Percentiles rank a stretch among this genome's conserved stretches.
These are phyloP conservation scores for Misgurnus mizolepis DNA, from an alignment of 2,113 vertebrate genomes.

Conservation along the genomic window DNA sequence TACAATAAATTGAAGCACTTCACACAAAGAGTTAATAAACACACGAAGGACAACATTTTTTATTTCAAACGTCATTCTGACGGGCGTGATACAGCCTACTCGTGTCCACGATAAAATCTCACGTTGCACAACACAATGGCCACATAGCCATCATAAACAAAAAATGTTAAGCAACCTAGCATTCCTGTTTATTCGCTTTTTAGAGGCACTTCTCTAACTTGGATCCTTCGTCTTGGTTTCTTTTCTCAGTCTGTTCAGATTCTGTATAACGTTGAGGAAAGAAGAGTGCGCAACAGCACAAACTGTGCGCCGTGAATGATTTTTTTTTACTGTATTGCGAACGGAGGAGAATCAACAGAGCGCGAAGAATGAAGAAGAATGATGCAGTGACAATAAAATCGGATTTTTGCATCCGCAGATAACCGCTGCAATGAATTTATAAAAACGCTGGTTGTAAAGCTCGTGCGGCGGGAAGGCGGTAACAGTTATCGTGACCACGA, in stretches of 20 bases:
- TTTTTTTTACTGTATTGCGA: conserved; percentile 38
- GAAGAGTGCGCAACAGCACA: conserved; percentile 52
- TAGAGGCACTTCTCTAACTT: background rate
- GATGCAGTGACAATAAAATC: background rate
- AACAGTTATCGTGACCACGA: conserved; percentile 26
- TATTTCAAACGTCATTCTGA: conserved; percentile 50
- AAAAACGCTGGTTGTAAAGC: conserved; percentile 50
- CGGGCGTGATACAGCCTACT: conserved; percentile 39
- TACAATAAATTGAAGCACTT: background rate
- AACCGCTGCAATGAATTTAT: conserved; percentile 43
- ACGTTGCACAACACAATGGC: conserved; percentile 17
- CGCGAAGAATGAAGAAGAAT: conserved; percentile 1
- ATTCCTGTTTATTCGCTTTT: conserved; percentile 7
- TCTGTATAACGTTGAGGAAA: conserved; percentile 38
- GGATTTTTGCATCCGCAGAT: conserved; percentile 23
- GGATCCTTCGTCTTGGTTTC: conserved; percentile 2
- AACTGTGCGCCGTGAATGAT: conserved; percentile 42
- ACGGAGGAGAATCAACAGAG: conserved; percentile 1
- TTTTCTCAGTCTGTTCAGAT: conserved; percentile 22
- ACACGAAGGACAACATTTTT: conserved; percentile 39
- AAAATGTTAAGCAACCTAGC: background rate
- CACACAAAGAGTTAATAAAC: conserved; percentile 46
- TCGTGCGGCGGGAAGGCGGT: conserved; percentile 41
- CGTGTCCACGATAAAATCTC: conserved; percentile 10
- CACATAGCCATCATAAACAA: background rate